Evolutionary conservation across 2,797 vertebrate genomes (phyloP), one percentile per base, ranked within the genome.

Genomic region (Echeneis naucrates): DNA sequence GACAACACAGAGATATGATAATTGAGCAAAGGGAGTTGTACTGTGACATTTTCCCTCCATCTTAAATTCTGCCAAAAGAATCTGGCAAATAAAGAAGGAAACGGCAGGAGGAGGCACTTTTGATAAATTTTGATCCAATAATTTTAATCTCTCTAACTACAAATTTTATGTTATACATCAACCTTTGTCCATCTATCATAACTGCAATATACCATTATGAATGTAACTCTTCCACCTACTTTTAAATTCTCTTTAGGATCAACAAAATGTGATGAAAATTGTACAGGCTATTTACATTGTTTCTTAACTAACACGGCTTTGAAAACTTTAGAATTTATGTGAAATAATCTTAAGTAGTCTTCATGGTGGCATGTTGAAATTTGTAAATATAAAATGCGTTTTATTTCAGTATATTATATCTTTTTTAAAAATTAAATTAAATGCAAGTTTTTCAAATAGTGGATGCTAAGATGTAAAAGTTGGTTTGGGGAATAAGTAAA

Each of bases 361-460:
- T 38, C 19, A 17, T n/a, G 32, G 32, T 19, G 60, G 44, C 27
- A 26, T 56, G 11, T 51, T 52, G 8, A 70, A 37, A 64, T 37
- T 32, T 88, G 85, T 82, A 82, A 75, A 86, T 84, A 80, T 48
- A 54, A n/a, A 60, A 30, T 57, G 37, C 59, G 45, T 61, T 53
- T 48, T 59, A 17, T 51, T n/a, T 57, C 38, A 64, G 32, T 56
- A n/a, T 50, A 7, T 13, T 14, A 0, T 37, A 2, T 48, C 5
- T 69, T 70, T 69, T 65, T 33, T 37, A 44, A n/a, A n/a, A 38
- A 58, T 75, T 44, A n/a, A 32, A 60, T 32, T n/a, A 32, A 55
- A 45, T 33, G 4, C 37, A 27, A 44, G 8, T 64, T 66, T 70
- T 55, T 71, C 21, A 66, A 51, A 61, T 30, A 12, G n/a, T 21